These are phyloP conservation scores for Icerya purchasi DNA, from an alignment of 2,888 invertebrate genomes.

Conservation along the genomic window DNA sequence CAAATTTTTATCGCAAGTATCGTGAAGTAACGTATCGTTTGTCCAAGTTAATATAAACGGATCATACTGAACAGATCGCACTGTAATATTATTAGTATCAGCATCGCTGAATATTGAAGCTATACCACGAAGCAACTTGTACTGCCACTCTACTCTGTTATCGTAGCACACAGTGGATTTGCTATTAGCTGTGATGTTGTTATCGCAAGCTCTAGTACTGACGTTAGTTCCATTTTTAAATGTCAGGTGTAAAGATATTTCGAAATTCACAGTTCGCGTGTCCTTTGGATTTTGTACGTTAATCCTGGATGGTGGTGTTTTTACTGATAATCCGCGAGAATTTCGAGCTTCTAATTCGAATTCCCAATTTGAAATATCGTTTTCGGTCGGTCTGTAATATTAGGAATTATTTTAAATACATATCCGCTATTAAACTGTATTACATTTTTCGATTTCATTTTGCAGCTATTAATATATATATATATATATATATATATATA, in stretches of 20 bases:
- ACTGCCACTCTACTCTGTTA: neutral
- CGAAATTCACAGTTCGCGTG: conserved; percentile 57
- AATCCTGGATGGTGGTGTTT: conserved; percentile 35
- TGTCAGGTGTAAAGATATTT: conserved; percentile 47
- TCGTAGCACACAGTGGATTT: too few relatives aligned
- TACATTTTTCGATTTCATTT: too few relatives aligned
- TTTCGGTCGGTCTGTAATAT: conserved; percentile 62
- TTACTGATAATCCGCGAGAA: conserved; percentile 45
- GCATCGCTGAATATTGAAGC: conserved; percentile 21
- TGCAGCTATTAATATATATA: too few relatives aligned
- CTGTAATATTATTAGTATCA: conserved; percentile 43
- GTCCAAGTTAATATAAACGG: conserved; percentile 57
- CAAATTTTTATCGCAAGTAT: conserved; percentile 52
- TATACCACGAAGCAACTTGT: neutral
- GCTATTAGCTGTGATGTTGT: conserved; percentile 24
- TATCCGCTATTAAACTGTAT: too few relatives aligned
- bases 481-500: too few relatives aligned
- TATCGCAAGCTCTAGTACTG: neutral
- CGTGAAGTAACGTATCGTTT: conserved; percentile 61
- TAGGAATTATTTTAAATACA: too few relatives aligned
- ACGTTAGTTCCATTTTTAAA: conserved; percentile 16
- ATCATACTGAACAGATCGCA: conserved; percentile 22
- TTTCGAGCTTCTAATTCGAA: conserved; percentile 63
- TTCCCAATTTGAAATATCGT: conserved; percentile 58
- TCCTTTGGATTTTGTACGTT: conserved; percentile 57